Conservation (phyloP, 2,888 invertebrate species). For the Drosophila subquinaria region DNA sequence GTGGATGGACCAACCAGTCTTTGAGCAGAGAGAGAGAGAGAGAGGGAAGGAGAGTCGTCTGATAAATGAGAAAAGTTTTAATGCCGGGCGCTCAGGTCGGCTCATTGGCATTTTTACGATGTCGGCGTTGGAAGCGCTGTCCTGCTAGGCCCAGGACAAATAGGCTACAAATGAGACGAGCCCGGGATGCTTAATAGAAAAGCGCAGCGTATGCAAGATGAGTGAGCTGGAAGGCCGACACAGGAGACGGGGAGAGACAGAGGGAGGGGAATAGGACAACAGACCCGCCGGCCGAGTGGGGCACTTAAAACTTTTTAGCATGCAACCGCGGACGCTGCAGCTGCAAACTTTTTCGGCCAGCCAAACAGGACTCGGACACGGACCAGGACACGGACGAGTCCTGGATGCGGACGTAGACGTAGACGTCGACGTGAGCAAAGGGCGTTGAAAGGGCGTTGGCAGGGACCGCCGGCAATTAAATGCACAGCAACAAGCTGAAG, state of each 20-base stretch:
- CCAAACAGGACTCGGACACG: slow-evolving; percentile 27
- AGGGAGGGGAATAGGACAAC: neutral
- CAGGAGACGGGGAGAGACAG: too few relatives aligned
- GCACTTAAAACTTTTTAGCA: slow-evolving; percentile 77
- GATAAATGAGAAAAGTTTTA: slow-evolving; percentile 79
- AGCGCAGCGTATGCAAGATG: slow-evolving; percentile 70
- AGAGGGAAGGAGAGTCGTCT: slow-evolving; percentile 26
- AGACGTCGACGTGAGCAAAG: slow-evolving; percentile 10
- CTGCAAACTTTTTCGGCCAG: slow-evolving; percentile 52
- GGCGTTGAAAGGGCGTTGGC: slow-evolving; percentile 37
- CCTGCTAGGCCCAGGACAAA: slow-evolving; percentile 62
- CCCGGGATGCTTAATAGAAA: slow-evolving; percentile 73
- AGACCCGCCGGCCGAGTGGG: slow-evolving; percentile 52
- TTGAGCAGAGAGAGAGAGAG: neutral
- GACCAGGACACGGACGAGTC: neutral
- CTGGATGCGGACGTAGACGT: slow-evolving; percentile 5
- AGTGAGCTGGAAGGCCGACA: slow-evolving; percentile 14
- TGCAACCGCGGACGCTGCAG: slow-evolving; percentile 69
- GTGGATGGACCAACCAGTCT: neutral
- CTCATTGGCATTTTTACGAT: slow-evolving; percentile 79
- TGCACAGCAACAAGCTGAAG: slow-evolving; percentile 28
- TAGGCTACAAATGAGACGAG: slow-evolving; percentile 76
- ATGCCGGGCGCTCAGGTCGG: slow-evolving; percentile 72
- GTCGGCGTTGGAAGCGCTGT: slow-evolving; percentile 30
- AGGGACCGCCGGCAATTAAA: slow-evolving; percentile 52